Evolutionary conservation across 2,888 invertebrate genomes (phyloP).

Genomic region (Aleiodes leptofemur): DNA sequence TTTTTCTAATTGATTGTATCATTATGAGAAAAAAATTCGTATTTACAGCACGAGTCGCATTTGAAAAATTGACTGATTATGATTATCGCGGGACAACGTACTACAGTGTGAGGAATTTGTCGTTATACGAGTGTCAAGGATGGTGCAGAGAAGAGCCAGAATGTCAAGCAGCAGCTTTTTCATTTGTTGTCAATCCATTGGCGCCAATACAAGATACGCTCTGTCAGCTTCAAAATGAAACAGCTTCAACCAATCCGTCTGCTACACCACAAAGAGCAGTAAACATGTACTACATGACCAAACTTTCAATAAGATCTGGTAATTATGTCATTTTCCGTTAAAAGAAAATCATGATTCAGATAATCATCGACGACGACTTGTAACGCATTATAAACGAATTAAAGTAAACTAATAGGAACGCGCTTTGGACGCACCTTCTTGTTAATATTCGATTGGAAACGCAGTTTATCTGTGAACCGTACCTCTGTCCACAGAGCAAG

Average conservation of each 20-base stretch:
- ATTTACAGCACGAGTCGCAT: slow-evolving; percentile 86
- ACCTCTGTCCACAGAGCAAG: too few relatives aligned
- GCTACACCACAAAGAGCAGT: slow-evolving; percentile 88
- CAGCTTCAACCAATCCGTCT: slow-evolving; percentile 91
- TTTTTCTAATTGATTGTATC: background rate
- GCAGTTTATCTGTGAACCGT: too few relatives aligned
- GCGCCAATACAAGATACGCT: slow-evolving; percentile 94
- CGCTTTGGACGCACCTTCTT: too few relatives aligned
- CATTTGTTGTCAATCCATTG: slow-evolving; percentile 94
- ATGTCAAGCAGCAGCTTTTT: slow-evolving; percentile 94
- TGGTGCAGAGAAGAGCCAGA: slow-evolving; percentile 96
- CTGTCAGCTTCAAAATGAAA: slow-evolving; percentile 94
- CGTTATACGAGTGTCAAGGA: slow-evolving; percentile 94
- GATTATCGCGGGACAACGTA: slow-evolving; percentile 94
- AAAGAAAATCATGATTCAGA: background rate
- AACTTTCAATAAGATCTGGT: slow-evolving; percentile 90
- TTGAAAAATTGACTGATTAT: slow-evolving; percentile 94
- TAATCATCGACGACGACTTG: background rate
- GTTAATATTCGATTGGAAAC: background rate
- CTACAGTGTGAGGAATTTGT: slow-evolving; percentile 93
- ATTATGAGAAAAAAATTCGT: background rate
- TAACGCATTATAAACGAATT: background rate
- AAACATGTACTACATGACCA: slow-evolving; percentile 97
- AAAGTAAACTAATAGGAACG: too few relatives aligned
- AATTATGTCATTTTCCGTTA: slow-evolving; percentile 48